Conservation (phyloP, 2,888 invertebrate genomes). For the Stenurella melanura region DNA sequence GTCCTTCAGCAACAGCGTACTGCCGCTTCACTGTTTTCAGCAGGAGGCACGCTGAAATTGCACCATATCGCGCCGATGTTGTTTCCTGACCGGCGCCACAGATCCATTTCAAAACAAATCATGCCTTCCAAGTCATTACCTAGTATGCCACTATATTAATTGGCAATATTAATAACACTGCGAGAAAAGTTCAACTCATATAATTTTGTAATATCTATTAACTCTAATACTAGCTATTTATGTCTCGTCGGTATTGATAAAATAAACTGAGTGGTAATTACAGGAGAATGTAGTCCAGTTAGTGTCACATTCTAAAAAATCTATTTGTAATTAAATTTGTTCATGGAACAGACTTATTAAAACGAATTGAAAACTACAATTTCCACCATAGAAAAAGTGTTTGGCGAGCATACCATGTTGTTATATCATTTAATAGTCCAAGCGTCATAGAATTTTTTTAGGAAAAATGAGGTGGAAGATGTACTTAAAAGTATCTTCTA, state of each 20-base stretch:
- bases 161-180: not conserved
- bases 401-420: not conserved
- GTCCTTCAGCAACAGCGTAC: not conserved
- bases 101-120: constrained; percentile 5
- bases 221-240: not conserved
- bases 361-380: constrained; percentile 17
- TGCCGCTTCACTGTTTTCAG: constrained; percentile 36
- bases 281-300: constrained; percentile 2
- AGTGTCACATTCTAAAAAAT: not conserved
- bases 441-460: too few relatives aligned
- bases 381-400: not conserved
- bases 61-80: constrained; percentile 9
- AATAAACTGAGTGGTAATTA: not conserved
- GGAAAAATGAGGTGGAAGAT: too few relatives aligned
- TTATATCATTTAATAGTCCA: constrained; percentile 14
- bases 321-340: constrained; percentile 13
- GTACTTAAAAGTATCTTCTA: too few relatives aligned
- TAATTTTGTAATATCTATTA: not conserved
- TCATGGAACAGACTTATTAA: not conserved
- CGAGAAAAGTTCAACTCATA: not conserved
- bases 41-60: constrained; percentile 3
- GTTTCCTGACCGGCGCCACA: constrained; percentile 8
- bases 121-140: not conserved
- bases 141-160: not conserved
- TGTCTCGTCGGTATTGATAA: not conserved